Evolutionary conservation across 2,888 invertebrate genomes (phyloP), one percentile per base, ranked within the genome.

Genomic region (Ellobium chinense): DNA sequence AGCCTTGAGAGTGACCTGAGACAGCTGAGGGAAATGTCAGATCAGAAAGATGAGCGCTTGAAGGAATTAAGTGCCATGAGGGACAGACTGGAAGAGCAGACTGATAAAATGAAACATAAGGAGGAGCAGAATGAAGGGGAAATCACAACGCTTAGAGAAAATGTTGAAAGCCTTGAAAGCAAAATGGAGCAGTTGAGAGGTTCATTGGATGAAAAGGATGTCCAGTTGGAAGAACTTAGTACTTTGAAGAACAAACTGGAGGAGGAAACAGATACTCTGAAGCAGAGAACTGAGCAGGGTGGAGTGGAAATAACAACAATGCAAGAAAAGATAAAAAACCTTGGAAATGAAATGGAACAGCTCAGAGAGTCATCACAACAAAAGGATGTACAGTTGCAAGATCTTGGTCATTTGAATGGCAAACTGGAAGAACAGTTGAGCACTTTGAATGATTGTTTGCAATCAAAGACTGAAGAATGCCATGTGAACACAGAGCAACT

Each of bases 101-200:
- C 46, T 12, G 46, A 46, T 46, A 46, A 46, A 46, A 46, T 46
- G 7, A 12, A 18, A 18, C 7, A 46, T 46, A 12, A 14, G 9
- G 69, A 24, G 46, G 2, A 54, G 54, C 7, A 29, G 37, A 54
- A 21, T 46, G 70, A 56, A 56, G 56, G 54, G n/a, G n/a, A n/a
- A n/a, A n/a, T n/a, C n/a, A n/a, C n/a, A n/a, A n/a, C n/a, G n/a
- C n/a, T n/a, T n/a, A 14, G 54, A n/a, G 34, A 9, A 70, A 56
- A 1, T 31, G 31, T 70, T 34, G 1, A 34, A 36, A 46, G 14
- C 24, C 27, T 27, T 37, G 56, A 70, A 27, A 54, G 2, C n/a
- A 34, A 54, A 27, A 14, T 85, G 46, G 77, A 79, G 18, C 56
- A 62, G 29, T 37, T 73, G 18, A 73, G 27, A 7, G 12, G 7